phyloP scores from a whole-genome alignment of 2,797 vertebrate species.

The Anableps anableps region DNA sequence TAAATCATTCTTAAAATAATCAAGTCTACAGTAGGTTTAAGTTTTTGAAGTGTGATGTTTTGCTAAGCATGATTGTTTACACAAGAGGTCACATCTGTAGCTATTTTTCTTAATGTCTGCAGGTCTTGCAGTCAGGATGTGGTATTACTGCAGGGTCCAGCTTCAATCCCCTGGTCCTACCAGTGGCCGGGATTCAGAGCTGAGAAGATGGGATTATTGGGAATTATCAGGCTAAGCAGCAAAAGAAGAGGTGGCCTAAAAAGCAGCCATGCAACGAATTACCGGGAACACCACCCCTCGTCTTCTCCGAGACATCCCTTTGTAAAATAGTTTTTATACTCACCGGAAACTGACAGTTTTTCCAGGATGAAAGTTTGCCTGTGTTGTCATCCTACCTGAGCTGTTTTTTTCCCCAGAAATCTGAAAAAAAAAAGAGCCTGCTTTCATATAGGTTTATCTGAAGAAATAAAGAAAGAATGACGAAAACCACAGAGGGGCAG shows the following conservation, averaged over 20 bases:
- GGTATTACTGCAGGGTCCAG: conserved; percentile 66
- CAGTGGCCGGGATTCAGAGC: conserved; percentile 49
- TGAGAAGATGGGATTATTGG: conserved; percentile 44
- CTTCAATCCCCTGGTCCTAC: conserved; percentile 53
- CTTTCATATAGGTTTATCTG: conserved; percentile 2
- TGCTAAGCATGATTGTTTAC: background rate
- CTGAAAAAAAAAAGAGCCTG: background rate
- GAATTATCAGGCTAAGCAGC: conserved; percentile 37
- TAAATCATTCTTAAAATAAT: background rate
- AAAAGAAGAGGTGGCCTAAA: conserved; percentile 13
- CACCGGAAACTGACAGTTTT: conserved; percentile 28
- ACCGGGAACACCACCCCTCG: conserved; percentile 19
- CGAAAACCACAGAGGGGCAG: conserved; percentile 13
- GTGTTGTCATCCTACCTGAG: conserved; percentile 29
- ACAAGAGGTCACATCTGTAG: no score
- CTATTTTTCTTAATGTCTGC: conserved; percentile 10
- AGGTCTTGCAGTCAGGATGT: conserved; percentile 57
- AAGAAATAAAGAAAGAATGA: conserved; percentile 12
- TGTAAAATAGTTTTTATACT: conserved; percentile 62
- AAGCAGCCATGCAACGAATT: conserved; percentile 7
- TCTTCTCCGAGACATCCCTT: conserved; percentile 30
- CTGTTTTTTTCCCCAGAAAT: conserved; percentile 20
- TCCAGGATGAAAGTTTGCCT: conserved; percentile 26
- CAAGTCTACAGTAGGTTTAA: background rate
- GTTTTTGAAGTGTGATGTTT: background rate